phyloP scores from a whole-genome alignment of 2,797 vertebrate genomes.

The Enteromius fasciolatus region DNA sequence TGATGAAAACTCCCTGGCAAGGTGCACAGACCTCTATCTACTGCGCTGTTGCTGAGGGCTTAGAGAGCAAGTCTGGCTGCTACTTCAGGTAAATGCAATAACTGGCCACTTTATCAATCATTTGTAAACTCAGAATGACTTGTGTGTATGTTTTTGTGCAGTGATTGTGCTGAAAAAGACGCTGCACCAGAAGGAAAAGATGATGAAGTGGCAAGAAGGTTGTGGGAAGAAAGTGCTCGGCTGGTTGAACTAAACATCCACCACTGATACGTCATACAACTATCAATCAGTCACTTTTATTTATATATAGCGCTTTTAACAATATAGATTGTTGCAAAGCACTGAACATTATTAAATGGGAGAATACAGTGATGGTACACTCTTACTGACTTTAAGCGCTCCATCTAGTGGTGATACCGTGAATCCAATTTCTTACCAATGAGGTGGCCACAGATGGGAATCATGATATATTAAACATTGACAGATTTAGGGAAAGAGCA shows the following conservation, averaged over 20 bases:
- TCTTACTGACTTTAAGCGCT: neutral
- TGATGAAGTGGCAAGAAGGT: constrained; percentile 70
- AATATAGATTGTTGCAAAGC: no score
- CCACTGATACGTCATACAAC: constrained; percentile 2
- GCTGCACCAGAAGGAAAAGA: constrained; percentile 73
- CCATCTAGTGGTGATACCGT: neutral
- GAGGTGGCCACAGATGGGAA: neutral
- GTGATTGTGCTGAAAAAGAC: constrained; percentile 75
- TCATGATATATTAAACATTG: neutral
- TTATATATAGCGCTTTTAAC: no score
- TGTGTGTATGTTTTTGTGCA: constrained; percentile 54
- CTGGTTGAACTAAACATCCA: constrained; percentile 60
- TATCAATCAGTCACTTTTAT: no score
- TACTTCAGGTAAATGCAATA: constrained; percentile 74
- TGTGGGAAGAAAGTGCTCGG: constrained; percentile 78
- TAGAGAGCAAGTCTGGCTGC: constrained; percentile 68
- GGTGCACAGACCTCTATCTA: constrained; percentile 75
- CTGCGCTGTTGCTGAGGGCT: constrained; percentile 71
- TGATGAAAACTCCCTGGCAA: constrained; percentile 77
- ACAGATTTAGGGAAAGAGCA: neutral
- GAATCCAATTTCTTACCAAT: neutral
- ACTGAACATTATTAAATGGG: no score
- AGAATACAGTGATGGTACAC: neutral
- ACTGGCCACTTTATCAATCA: neutral
- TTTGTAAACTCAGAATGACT: neutral